phyloP scores from a whole-genome alignment of 1,140 invertebrate genomes.

The Papilio polytes region DNA sequence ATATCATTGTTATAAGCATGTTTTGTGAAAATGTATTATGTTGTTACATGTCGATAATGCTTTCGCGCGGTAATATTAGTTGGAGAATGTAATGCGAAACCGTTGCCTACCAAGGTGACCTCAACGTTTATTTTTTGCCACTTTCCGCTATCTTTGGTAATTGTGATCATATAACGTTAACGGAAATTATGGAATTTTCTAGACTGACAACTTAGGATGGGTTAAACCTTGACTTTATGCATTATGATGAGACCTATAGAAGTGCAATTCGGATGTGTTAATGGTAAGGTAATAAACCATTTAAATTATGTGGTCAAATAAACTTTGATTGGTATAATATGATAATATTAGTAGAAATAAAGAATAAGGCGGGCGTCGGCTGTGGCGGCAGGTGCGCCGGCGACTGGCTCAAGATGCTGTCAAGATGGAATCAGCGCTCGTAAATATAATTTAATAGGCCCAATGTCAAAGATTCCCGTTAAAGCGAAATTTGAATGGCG shows the following conservation, averaged over 20 bases:
- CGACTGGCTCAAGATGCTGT: neutral
- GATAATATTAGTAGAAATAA: neutral
- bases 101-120: neutral
- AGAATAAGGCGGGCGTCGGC: neutral
- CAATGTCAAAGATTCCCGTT: constrained; percentile 33
- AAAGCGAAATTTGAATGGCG: constrained; percentile 18
- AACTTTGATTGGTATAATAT: neutral
- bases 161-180: neutral
- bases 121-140: neutral
- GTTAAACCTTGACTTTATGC: no score
- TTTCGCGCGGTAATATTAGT: neutral
- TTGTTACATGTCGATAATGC: neutral
- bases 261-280: neutral
- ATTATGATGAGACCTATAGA: no score
- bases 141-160: neutral
- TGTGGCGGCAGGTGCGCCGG: neutral
- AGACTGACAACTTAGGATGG: neutral
- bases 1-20: neutral
- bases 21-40: neutral
- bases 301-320: neutral
- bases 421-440: constrained; percentile 7
- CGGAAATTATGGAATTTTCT: neutral
- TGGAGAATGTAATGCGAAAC: neutral
- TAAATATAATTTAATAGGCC: constrained; percentile 34
- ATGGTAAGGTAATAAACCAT: neutral